A percentile compares a stretch with the other conserved stretches of the same genome.
Evolutionary conservation across 2,888 invertebrate species (phyloP).

Genomic region (Tetrapedia diversipes): DNA sequence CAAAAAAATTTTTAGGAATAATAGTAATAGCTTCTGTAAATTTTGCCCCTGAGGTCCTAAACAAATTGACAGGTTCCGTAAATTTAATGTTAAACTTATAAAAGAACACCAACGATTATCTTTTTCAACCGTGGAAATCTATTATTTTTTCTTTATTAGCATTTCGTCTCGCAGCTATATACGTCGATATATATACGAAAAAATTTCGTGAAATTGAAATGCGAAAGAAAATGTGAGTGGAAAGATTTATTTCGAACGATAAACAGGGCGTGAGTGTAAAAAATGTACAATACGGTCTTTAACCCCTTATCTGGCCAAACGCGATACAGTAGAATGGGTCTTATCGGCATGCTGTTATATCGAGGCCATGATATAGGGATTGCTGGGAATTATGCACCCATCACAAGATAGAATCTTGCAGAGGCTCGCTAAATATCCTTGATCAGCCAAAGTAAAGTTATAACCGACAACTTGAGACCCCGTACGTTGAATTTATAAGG

Average conservation of each 20-base stretch:
- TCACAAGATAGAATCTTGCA: conserved; percentile 7
- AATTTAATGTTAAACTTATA: too few species aligned
- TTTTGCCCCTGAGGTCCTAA: too few species aligned
- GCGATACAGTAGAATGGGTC: background rate
- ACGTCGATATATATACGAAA: too few species aligned
- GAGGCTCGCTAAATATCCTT: background rate
- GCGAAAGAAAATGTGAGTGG: too few species aligned
- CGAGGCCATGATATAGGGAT: background rate
- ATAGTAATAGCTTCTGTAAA: too few species aligned
- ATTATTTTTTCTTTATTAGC: too few species aligned
- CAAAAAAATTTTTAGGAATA: too few species aligned
- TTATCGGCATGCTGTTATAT: background rate
- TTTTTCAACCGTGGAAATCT: too few species aligned
- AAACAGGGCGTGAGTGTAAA: background rate
- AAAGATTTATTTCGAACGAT: background rate
- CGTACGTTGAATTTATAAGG: background rate
- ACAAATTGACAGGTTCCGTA: too few species aligned
- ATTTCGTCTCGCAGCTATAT: too few species aligned
- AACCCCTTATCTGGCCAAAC: background rate
- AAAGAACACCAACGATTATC: too few species aligned
- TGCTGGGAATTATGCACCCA: background rate
- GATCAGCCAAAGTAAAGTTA: background rate
- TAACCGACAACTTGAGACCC: background rate
- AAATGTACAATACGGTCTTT: background rate
- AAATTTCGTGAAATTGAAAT: too few species aligned